Base-by-base conservation (phyloP, 92 coral and sea anemone species). In the Actinostola sp. region DNA sequence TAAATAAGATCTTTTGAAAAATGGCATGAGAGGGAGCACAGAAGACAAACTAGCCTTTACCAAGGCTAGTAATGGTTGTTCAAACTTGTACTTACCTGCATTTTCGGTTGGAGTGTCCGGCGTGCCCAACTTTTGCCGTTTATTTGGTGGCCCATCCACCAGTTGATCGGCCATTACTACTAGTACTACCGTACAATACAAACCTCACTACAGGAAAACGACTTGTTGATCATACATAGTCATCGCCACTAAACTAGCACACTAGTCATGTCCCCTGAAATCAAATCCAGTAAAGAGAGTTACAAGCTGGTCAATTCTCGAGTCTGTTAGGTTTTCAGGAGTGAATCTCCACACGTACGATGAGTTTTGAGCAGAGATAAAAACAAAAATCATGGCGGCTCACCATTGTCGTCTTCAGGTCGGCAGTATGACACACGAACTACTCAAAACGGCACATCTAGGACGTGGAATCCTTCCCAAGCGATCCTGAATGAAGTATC, bases 311-410 rank as follows among this genome's bases (percentile, higher is more conserved):
- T 67, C 26, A 83, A 66, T 66, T 63, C 63, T 58, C 56, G 57
- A 57, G 85, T 71, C 72, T 80, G 58, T 66, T 56, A n/a, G 77
- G 64, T 63, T 56, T 70, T 61, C 76, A 84, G 65, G 46, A 36
- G 80, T 63, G 83, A 84, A 79, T 84, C 85, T 67, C 82, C 65
- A 73, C 78, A 77, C 89, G 84, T 77, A 84, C 84, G 82, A 85
- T 85, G 83, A 87, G 81, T 82, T 90, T 90, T 67, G 84, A 89
- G 92, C 97, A 90, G 92, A 89, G 87, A 87, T 86, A 86, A 88
- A 93, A 95, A 91, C 97, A 95, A 95, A 93, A 95, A 95, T 95
- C 99, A 95, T 95, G 97, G 99, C 99, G 89, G 97, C 97, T 95
- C 92, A 95, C 99, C 99, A 95, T 95, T 95, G 97, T 95, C 99